Conservation (phyloP, 2,113 vertebrate species). For the Takifugu flavidus region DNA sequence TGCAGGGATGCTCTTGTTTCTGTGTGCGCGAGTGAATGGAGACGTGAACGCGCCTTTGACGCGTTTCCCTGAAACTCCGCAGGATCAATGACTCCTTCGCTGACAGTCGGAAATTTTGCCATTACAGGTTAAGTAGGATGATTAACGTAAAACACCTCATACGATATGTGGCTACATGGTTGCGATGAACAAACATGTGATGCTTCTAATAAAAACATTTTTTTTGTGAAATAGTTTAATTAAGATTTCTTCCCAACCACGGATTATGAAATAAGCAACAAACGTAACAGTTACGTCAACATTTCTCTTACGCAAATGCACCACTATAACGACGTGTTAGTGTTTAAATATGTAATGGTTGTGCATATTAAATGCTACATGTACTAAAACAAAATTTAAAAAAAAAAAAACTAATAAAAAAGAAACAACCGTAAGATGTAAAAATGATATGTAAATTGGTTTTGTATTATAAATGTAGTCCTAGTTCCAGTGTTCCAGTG, state of each 20-base stretch:
- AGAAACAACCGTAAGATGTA: not conserved
- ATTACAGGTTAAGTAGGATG: not conserved
- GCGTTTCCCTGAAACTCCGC: constrained; percentile 69
- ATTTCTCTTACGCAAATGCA: too few species aligned
- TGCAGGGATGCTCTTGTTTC: constrained; percentile 30
- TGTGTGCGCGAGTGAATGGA: constrained; percentile 19
- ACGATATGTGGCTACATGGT: too few species aligned
- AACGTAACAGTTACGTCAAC: too few species aligned
- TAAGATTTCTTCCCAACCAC: too few species aligned
- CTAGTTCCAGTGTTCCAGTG: constrained; percentile 8
- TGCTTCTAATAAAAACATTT: not conserved
- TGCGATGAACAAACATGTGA: too few species aligned
- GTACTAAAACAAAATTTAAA: too few species aligned
- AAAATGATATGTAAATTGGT: not conserved
- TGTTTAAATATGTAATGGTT: too few species aligned
- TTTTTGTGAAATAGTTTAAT: not conserved
- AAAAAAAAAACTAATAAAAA: too few species aligned
- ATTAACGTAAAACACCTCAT: too few species aligned
- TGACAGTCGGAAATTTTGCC: not conserved
- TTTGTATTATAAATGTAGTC: constrained; percentile 18
- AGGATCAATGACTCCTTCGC: constrained; percentile 61
- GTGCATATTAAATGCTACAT: too few species aligned
- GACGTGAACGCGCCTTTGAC: constrained; percentile 62
- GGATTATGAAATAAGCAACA: too few species aligned
- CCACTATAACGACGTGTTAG: too few species aligned